phyloP scores from a whole-genome alignment of 2,113 vertebrate genomes.

The Nematolebias whitei region DNA sequence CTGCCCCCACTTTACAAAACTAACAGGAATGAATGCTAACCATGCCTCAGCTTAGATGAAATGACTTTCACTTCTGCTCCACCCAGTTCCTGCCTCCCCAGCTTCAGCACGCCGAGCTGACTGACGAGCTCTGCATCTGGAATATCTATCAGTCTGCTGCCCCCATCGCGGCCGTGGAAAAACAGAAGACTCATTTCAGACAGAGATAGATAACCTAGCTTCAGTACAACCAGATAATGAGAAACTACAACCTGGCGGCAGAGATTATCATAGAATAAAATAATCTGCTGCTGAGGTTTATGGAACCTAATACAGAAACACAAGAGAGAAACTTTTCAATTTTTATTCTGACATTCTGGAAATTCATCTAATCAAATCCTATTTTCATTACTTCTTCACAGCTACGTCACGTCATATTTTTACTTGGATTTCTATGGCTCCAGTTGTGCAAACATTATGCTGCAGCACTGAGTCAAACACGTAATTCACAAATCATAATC shows the following conservation, averaged over 20 bases:
- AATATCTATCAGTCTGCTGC: slow-evolving; percentile 31
- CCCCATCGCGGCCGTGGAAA: slow-evolving; percentile 16
- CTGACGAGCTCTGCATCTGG: slow-evolving; percentile 33
- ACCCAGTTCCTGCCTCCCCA: slow-evolving; percentile 23
- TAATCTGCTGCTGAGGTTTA: background rate
- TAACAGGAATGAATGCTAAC: slow-evolving; percentile 33
- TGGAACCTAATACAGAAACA: no score
- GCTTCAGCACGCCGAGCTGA: slow-evolving; percentile 15
- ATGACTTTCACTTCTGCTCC: slow-evolving; percentile 61
- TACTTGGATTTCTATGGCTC: background rate
- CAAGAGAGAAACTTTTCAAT: no score
- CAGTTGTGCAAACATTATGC: slow-evolving; percentile 1
- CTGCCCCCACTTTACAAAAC: slow-evolving; percentile 18
- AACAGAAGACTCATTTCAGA: background rate
- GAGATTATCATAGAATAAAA: slow-evolving; percentile 5
- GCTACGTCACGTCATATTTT: background rate
- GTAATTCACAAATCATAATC: background rate
- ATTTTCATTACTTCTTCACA: background rate
- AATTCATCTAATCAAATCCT: no score
- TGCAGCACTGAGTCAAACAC: background rate
- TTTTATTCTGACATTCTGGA: no score
- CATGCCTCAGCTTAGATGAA: slow-evolving; percentile 41
- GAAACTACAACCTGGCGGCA: background rate
- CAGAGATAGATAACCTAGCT: background rate
- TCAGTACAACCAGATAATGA: background rate